Conservation (phyloP, 2,113 vertebrate species). For the Cygnus atratus region DNA sequence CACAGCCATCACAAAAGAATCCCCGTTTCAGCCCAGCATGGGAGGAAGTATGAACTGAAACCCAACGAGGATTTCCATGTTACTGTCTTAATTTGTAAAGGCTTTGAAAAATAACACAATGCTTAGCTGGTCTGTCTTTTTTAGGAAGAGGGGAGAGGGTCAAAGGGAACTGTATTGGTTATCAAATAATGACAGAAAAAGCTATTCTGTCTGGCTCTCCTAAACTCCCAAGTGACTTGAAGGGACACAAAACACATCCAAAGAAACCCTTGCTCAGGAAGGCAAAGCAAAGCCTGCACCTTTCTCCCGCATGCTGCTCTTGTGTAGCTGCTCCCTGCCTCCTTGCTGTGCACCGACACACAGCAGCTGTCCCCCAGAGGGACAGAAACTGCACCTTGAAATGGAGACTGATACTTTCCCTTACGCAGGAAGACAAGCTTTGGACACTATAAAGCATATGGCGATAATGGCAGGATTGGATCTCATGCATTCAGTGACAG, state of each 20-base stretch:
- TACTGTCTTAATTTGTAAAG: constrained; percentile 75
- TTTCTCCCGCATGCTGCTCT: constrained; percentile 9
- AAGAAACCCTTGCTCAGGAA: constrained; percentile 37
- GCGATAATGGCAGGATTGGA: not conserved
- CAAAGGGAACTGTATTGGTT: constrained; percentile 71
- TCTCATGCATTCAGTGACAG: fast-evolving
- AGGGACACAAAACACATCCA: constrained; percentile 72
- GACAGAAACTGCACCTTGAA: not conserved
- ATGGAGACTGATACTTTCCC: not conserved
- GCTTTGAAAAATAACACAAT: constrained; percentile 76
- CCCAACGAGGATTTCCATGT: constrained; percentile 72
- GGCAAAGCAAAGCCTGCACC: constrained; percentile 53
- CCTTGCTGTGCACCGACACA: not conserved
- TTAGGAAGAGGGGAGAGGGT: constrained; percentile 68
- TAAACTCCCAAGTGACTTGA: constrained; percentile 68
- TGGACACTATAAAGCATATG: not conserved
- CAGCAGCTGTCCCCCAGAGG: not conserved
- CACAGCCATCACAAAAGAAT: constrained; percentile 71
- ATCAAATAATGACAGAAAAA: constrained; percentile 75
- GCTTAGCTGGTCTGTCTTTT: constrained; percentile 70
- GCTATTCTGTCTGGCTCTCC: constrained; percentile 67
- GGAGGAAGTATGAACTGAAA: constrained; percentile 72
- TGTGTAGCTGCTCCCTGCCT: not conserved
- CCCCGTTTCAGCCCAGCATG: constrained; percentile 70
- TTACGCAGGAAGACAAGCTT: not conserved